Evolutionary conservation across 2,113 vertebrate species (phyloP).

Genomic region (Periophthalmus modestus): DNA sequence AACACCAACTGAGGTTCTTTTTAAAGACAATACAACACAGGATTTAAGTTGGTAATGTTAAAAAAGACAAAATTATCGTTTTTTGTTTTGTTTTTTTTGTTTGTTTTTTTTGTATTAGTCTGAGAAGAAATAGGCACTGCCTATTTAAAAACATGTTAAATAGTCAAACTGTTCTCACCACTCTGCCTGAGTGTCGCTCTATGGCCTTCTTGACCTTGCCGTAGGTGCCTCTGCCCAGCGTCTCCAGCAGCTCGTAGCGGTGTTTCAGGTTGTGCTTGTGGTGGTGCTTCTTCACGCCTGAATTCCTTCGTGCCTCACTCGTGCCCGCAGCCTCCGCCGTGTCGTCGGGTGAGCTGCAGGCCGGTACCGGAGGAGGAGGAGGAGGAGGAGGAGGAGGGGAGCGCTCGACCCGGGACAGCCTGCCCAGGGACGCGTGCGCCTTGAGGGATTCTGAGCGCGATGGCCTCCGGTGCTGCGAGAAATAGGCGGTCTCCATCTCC

Average conservation of each 20-base stretch:
- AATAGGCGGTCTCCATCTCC: slow-evolving; percentile 73
- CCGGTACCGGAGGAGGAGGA: slow-evolving; percentile 25
- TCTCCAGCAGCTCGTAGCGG: slow-evolving; percentile 97
- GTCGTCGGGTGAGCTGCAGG: slow-evolving; percentile 49
- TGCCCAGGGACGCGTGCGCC: slow-evolving; percentile 42
- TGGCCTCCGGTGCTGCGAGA: slow-evolving; percentile 60
- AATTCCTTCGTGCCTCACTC: slow-evolving; percentile 74
- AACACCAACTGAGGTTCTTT: too few relatives aligned
- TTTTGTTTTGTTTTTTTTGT: too few relatives aligned
- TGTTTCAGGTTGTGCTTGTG: slow-evolving; percentile 99
- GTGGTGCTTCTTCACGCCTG: slow-evolving; percentile 92
- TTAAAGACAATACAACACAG: too few relatives aligned
- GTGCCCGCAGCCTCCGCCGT: neutral
- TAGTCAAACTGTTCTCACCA: slow-evolving; percentile 78
- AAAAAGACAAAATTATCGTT: too few relatives aligned
- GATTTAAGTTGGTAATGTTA: too few relatives aligned
- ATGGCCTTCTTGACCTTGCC: slow-evolving; percentile 98
- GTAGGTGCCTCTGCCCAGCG: slow-evolving; percentile 94
- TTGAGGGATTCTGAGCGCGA: slow-evolving; percentile 50
- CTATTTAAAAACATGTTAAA: neutral
- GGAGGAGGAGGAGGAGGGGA: slow-evolving; percentile 32
- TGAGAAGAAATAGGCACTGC: too few relatives aligned
- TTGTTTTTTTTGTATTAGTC: too few relatives aligned
- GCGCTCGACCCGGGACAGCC: slow-evolving; percentile 39
- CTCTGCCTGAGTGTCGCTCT: slow-evolving; percentile 93